Evolutionary conservation across 53 echinoderm and acorn worm genomes (phyloP).

Genomic region (Patiria pectinifera): DNA sequence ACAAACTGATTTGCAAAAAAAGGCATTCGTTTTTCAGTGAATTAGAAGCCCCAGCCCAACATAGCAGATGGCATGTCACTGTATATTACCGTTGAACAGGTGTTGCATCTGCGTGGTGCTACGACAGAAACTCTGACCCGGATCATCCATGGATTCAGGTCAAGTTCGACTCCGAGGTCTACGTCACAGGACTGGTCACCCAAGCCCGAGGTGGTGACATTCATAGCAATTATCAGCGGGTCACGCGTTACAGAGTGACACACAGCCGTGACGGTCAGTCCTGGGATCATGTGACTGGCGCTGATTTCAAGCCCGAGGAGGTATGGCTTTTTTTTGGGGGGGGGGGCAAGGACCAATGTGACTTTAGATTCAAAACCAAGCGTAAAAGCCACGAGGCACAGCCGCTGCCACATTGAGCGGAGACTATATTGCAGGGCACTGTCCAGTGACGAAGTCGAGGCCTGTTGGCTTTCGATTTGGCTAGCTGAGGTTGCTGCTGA

Average conservation of each 20-base stretch:
- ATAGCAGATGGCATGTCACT: background rate
- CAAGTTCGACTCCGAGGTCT: constrained; percentile 7
- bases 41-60: too few relatives aligned
- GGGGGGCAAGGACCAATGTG: background rate
- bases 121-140: background rate
- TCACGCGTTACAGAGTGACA: constrained; percentile 37
- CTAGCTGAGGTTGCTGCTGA: too few relatives aligned
- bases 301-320: background rate
- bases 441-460: too few relatives aligned
- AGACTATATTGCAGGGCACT: too few relatives aligned
- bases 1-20: too few relatives aligned
- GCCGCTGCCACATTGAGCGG: too few relatives aligned
- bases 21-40: too few relatives aligned
- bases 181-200: constrained; percentile 62
- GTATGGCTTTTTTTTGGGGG: background rate
- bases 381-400: too few relatives aligned
- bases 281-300: background rate
- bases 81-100: background rate
- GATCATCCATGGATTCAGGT: constrained; percentile 51
- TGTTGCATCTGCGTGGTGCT: background rate
- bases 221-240: constrained; percentile 27
- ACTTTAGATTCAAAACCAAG: background rate
- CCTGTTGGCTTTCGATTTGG: too few relatives aligned
- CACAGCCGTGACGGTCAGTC: constrained; percentile 45
- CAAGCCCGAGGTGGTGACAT: constrained; percentile 33